These are phyloP conservation scores for Clarias batrachus DNA, from an alignment of 2,113 vertebrate species.

Conservation along the genomic window DNA sequence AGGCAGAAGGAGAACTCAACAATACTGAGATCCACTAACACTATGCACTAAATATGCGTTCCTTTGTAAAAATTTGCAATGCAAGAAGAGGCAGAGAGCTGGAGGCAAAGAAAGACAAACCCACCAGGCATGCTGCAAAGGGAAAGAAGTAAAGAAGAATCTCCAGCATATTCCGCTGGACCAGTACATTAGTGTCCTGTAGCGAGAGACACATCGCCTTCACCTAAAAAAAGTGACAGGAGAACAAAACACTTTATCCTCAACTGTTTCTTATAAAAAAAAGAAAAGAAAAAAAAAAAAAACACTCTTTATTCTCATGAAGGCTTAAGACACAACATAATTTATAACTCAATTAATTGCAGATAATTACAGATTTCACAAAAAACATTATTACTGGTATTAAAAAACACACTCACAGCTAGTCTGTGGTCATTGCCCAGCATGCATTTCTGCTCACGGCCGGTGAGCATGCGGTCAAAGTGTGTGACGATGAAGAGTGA, in stretches of 20 bases:
- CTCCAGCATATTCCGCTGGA: conserved; percentile 93
- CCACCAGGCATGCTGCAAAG: conserved; percentile 83
- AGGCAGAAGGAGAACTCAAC: not conserved
- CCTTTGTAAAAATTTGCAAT: not conserved
- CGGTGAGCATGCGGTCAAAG: conserved; percentile 76
- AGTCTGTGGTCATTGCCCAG: conserved; percentile 81
- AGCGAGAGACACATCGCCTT: conserved; percentile 84
- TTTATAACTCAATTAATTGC: not conserved
- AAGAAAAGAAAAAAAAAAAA: too few species aligned
- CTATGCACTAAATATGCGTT: not conserved
- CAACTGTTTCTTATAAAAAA: too few species aligned
- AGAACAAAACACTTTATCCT: not conserved
- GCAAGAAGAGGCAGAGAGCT: not conserved
- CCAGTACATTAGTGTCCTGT: conserved; percentile 90
- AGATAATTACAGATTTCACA: not conserved
- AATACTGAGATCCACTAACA: not conserved
- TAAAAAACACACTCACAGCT: conserved; percentile 74
- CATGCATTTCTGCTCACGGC: conserved; percentile 82
- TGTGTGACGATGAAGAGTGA: conserved; percentile 89
- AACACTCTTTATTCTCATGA: not conserved
- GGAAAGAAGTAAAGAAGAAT: conserved; percentile 93
- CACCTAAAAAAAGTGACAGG: conserved; percentile 67
- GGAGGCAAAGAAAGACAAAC: conserved; percentile 39
- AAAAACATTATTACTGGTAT: not conserved
- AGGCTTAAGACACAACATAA: not conserved